These are phyloP conservation scores for Caloenas nicobarica DNA, from an alignment of 2,113 vertebrate genomes.

Conservation along the genomic window DNA sequence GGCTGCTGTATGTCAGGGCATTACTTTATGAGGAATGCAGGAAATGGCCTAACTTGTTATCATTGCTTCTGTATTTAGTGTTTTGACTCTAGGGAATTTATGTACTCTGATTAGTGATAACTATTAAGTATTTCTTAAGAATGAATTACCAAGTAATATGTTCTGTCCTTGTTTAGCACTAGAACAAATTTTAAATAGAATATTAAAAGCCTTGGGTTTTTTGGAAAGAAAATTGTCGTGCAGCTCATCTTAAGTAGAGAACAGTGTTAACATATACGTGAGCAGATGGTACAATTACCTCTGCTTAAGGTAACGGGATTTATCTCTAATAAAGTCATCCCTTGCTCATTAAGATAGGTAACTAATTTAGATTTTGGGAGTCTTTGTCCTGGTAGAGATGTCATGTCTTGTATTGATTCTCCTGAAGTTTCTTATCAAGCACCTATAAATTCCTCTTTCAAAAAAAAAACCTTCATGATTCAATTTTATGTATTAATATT, in stretches of 20 bases:
- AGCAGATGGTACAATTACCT: slow-evolving; percentile 34
- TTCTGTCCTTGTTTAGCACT: neutral
- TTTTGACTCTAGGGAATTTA: slow-evolving; percentile 10
- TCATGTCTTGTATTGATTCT: neutral
- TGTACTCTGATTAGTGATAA: neutral
- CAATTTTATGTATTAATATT: neutral
- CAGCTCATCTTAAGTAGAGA: neutral
- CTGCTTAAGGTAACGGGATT: slow-evolving; percentile 15
- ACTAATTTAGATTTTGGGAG: neutral
- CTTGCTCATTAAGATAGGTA: neutral
- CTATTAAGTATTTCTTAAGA: neutral
- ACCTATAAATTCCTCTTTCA: neutral
- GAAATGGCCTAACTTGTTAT: slow-evolving; percentile 25
- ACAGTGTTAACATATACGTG: neutral
- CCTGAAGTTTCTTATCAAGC: neutral
- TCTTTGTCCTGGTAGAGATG: neutral
- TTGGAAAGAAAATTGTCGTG: neutral
- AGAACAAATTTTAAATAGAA: neutral
- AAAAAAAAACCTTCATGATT: neutral
- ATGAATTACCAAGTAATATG: neutral
- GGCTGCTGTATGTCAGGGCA: neutral
- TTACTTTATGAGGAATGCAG: slow-evolving; percentile 30
- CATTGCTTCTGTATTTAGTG: slow-evolving; percentile 49
- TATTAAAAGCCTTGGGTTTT: neutral
- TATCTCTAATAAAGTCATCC: neutral